Evolutionary conservation across 2,888 invertebrate genomes (phyloP).

Genomic region (Leucoma salicis): DNA sequence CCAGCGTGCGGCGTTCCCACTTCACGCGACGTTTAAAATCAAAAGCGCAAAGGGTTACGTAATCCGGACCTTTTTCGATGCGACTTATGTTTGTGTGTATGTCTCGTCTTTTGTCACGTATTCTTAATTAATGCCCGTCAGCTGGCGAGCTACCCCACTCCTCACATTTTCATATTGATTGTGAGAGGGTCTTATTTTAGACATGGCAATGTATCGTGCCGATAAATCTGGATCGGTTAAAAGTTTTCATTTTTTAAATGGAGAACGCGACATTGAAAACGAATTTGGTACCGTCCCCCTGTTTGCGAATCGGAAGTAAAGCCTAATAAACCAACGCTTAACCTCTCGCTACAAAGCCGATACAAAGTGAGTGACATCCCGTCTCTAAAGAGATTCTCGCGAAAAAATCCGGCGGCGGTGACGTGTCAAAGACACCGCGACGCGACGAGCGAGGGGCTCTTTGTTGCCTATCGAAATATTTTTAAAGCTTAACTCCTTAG

Average conservation of each 20-base stretch:
- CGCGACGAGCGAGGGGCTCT: constrained; percentile 64
- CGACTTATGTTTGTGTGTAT: constrained; percentile 75
- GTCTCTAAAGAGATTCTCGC: constrained; percentile 74
- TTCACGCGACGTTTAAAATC: constrained; percentile 79
- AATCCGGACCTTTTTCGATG: constrained; percentile 78
- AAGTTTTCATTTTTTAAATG: constrained; percentile 47
- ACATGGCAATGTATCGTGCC: constrained; percentile 44
- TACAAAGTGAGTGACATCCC: constrained; percentile 81
- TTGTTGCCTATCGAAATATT: constrained; percentile 80
- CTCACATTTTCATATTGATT: constrained; percentile 76
- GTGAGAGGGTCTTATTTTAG: constrained; percentile 55
- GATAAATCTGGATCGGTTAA: constrained; percentile 51
- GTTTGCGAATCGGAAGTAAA: constrained; percentile 75
- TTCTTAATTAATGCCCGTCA: constrained; percentile 80
- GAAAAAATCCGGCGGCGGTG: constrained; percentile 75
- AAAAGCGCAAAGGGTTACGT: constrained; percentile 80
- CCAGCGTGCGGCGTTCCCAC: constrained; percentile 60
- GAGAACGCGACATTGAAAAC: constrained; percentile 52
- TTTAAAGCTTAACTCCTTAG: constrained; percentile 83
- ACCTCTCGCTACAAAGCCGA: constrained; percentile 79
- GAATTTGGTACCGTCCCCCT: constrained; percentile 63
- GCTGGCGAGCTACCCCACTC: constrained; percentile 69
- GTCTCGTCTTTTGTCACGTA: constrained; percentile 83
- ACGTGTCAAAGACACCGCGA: constrained; percentile 82
- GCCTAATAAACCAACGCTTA: constrained; percentile 80